phyloP scores from a whole-genome alignment of 2,888 invertebrate genomes.

The Aleiodes alternator region DNA sequence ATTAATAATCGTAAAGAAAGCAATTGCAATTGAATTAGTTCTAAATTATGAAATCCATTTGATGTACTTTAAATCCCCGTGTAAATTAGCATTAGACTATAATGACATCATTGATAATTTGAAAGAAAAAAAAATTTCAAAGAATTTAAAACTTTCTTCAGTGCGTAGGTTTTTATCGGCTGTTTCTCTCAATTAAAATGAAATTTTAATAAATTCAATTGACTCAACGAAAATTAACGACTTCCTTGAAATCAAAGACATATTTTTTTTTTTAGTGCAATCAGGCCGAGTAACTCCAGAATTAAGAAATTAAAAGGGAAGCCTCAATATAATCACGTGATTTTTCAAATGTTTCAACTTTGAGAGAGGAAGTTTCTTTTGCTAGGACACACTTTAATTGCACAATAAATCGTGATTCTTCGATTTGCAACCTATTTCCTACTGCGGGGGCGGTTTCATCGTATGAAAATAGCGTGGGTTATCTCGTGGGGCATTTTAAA shows the following conservation, averaged over 20 bases:
- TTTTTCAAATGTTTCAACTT: not conserved
- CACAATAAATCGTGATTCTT: conserved; percentile 74
- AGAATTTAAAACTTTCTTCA: conserved; percentile 2
- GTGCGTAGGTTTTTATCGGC: conserved; percentile 26
- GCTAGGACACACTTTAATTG: conserved; percentile 70
- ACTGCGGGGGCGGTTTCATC: conserved; percentile 71
- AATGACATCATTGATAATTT: not conserved
- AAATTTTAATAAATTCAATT: conserved; percentile 36
- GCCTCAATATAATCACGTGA: not conserved
- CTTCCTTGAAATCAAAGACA: conserved; percentile 43
- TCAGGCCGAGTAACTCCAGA: not conserved
- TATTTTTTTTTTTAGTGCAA: not conserved
- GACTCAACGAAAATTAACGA: conserved; percentile 47
- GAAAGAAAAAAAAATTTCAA: not conserved
- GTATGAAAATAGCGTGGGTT: conserved; percentile 43
- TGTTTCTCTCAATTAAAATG: not conserved
- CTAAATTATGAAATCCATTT: not conserved
- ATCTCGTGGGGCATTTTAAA: conserved; percentile 45
- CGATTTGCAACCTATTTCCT: conserved; percentile 75
- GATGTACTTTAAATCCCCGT: too few species aligned
- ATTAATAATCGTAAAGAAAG: too few species aligned
- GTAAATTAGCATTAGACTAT: not conserved
- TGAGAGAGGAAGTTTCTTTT: conserved; percentile 64
- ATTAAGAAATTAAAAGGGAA: too few species aligned
- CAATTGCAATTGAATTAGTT: not conserved